Conservation (phyloP, 1,140 invertebrate species). For the Diachasmimorpha longicaudata region DNA sequence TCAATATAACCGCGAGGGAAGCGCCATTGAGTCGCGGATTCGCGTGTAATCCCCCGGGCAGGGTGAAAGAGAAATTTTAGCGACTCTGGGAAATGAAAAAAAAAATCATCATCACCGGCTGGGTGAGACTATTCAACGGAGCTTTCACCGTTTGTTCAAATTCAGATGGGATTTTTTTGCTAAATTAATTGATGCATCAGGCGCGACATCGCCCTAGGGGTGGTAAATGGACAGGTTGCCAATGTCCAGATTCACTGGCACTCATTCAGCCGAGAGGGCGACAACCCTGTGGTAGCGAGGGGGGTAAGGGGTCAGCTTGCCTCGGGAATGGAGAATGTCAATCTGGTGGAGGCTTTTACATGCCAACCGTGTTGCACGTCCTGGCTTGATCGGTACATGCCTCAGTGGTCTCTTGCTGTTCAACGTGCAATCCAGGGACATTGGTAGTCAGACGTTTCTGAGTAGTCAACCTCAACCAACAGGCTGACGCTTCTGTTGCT, state of each 20-base stretch:
- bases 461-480: slow-evolving; percentile 6
- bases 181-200: not conserved
- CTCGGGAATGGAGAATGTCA: not conserved
- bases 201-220: not conserved
- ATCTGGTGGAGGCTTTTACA: not conserved
- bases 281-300: too few species aligned
- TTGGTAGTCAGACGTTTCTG: slow-evolving; percentile 2
- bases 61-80: not conserved
- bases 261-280: not conserved
- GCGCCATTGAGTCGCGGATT: not conserved
- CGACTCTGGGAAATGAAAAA: not conserved
- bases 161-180: not conserved
- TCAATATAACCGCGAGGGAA: not conserved
- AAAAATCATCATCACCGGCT: not conserved
- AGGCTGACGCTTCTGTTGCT: not conserved
- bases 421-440: not conserved
- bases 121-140: not conserved
- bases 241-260: not conserved
- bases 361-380: slow-evolving; percentile 1
- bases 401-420: slow-evolving; percentile 5
- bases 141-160: not conserved
- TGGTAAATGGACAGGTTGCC: not conserved
- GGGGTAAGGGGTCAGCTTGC: not conserved
- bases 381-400: not conserved
- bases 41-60: not conserved